Evolutionary conservation across 2,888 invertebrate species (phyloP), one percentile per base, ranked within the genome.

Genomic region (Poecilus cupreus): DNA sequence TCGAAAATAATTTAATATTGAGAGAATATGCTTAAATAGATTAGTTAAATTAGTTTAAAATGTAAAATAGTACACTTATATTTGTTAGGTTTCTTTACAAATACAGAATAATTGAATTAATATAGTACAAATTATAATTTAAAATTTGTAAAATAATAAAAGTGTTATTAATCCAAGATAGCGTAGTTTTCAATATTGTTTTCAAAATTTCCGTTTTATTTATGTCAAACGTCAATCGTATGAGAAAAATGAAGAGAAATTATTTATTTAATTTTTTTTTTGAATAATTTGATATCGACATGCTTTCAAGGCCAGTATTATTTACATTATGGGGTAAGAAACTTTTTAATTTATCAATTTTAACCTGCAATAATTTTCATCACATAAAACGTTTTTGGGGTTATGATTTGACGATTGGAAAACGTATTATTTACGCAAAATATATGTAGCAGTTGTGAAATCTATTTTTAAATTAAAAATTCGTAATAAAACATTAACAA

Each of bases 201-300:
- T 22, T 13, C 43, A 32, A 77, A 77, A 60, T 60, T 77, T 76
- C 32, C 8, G 76, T 76, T 76, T 51, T 43, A 26, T 51, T 32
- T 39, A 39, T 75, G 75, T 54, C 54, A 75, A 49, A 20, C 26
- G 24, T 60, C 24, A 26, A 4, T 37, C 13, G 60, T 24, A 26
- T 24, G 13, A 32, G 51, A 18, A 37, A 68, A 60, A 60, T 24
- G 32, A 26, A 51, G 18, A 18, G n/a, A 60, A 37, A 60, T 11
- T 24, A 60, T 24, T n/a, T 60, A 8, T 18, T 68, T 32, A 16
- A 37, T 18, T 18, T 18, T 16, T 18, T 32, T 16, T 18, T 3
- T 13, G 18, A 18, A 51, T 51, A 51, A 68, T 68, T 5, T 60
- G 18, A 13, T 32, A 20, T 24, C 57, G 77, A 43, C 13, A 77